Evolutionary conservation across 2,113 vertebrate species (phyloP), one percentile per base, ranked within the genome.

Genomic region (Piliocolobus tephrosceles): DNA sequence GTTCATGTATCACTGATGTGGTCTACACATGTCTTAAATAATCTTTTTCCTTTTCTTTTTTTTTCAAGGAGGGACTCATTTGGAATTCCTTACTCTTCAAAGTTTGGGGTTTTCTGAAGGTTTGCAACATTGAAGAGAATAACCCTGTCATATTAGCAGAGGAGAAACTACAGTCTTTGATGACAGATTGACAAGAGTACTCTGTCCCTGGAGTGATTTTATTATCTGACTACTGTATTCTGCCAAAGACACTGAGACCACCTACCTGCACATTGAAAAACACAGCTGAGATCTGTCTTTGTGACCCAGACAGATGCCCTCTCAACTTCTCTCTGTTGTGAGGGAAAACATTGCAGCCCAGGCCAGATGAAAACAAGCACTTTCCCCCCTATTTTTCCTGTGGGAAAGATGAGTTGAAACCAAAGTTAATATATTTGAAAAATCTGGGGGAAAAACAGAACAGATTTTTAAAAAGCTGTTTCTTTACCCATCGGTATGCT

Each of bases 381-480:
- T 88, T 78, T 84, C 64, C 27, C 40, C 47, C 35, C 78, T 3
- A 2, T 47, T 94, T 83, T 98, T 97, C 95, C 97, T 96, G 92
- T 92, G 55, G 89, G 89, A 97, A 98, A 87, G 58, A 96, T 79
- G 96, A 98, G 83, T 66, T 98, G 92, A 98, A 92, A 95, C 38
- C 78, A 95, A 97, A 94, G 97, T 97, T 95, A 98, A 98, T 97
- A 97, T 96, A 97, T 96, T 98, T 97, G 87, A 97, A 98, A 96
- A 97, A 97, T 98, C 95, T 97, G 87, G 81, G 98, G 4, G 73
- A 96, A 91, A 98, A 98, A 95, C 95, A 95, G 87, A 96, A 95
- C 91, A 92, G 72, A 95, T 80, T 97, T 98, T 98, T 91, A 1
- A 93, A 97, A 95, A 43, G 4, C 61, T 32, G 78, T 94, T 98